Conservation (phyloP, 2,888 invertebrate species). For the Zootermopsis nevadensis region DNA sequence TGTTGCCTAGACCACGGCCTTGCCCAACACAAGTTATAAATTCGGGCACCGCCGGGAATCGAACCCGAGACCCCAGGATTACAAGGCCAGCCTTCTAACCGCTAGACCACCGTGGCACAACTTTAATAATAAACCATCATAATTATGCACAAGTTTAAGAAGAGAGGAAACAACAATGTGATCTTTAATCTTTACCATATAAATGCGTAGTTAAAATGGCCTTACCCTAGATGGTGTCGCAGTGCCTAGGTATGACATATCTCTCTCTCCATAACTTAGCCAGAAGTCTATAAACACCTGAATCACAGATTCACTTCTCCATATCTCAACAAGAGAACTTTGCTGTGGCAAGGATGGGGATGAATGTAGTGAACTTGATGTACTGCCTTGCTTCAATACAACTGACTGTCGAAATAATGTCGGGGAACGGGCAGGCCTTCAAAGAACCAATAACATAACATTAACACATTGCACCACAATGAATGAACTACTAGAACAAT, state of each 20-base stretch:
- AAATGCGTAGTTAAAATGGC: not conserved
- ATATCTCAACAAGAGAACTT: constrained; percentile 71
- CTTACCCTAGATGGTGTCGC: constrained; percentile 25
- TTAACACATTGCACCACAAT: too few relatives aligned
- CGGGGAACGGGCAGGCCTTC: constrained; percentile 58
- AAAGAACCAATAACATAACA: constrained; percentile 33
- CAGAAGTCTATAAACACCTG: constrained; percentile 87
- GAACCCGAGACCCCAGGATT: too few relatives aligned
- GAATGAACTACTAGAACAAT: too few relatives aligned
- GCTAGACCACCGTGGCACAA: too few relatives aligned
- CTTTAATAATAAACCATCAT: too few relatives aligned
- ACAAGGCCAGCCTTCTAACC: too few relatives aligned
- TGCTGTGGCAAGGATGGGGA: constrained; percentile 50
- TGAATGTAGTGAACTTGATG: constrained; percentile 49
- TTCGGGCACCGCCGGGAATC: too few relatives aligned
- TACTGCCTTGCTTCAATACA: constrained; percentile 59
- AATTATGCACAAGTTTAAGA: too few relatives aligned
- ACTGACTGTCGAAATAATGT: constrained; percentile 62
- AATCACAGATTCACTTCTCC: constrained; percentile 87
- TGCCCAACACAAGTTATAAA: too few relatives aligned
- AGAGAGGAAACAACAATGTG: too few relatives aligned
- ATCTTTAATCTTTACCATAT: too few relatives aligned
- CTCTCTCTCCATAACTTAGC: constrained; percentile 69
- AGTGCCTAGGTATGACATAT: not conserved
- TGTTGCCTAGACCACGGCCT: too few relatives aligned